Evolutionary conservation across 2,888 invertebrate genomes (phyloP).

Genomic region (Anoncus sp.): DNA sequence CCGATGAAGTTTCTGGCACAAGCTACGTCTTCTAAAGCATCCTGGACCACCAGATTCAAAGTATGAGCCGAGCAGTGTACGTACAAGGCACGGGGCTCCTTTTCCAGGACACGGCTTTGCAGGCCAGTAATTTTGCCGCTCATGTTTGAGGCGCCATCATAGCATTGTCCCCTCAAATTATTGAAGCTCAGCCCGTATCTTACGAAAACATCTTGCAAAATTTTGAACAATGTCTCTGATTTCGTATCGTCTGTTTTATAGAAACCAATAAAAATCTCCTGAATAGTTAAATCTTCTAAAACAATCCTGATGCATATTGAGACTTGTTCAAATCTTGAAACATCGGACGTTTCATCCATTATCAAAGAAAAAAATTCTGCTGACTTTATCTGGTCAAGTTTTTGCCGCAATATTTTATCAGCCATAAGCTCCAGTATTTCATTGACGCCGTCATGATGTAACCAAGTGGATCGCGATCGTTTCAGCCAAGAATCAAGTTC

Average conservation of each 20-base stretch:
- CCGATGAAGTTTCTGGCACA: constrained; percentile 50
- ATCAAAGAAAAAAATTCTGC: constrained; percentile 44
- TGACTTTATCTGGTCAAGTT: constrained; percentile 35
- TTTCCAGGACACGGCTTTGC: constrained; percentile 41
- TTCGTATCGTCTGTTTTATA: constrained; percentile 38
- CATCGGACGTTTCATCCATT: constrained; percentile 45
- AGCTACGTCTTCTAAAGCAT: constrained; percentile 45
- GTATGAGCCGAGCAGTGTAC: constrained; percentile 42
- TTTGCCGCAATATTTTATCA: constrained; percentile 30
- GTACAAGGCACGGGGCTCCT: constrained; percentile 36
- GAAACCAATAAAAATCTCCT: constrained; percentile 36
- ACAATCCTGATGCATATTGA: constrained; percentile 37
- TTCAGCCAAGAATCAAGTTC: constrained; percentile 59
- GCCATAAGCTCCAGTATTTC: constrained; percentile 57
- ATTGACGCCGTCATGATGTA: constrained; percentile 53
- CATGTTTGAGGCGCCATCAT: constrained; percentile 62
- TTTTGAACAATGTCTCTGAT: constrained; percentile 34
- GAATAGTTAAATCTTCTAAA: constrained; percentile 21
- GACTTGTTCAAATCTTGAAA: constrained; percentile 35
- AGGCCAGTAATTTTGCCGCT: constrained; percentile 58
- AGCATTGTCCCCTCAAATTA: constrained; percentile 61
- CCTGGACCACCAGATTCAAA: constrained; percentile 42
- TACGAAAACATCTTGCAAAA: constrained; percentile 22
- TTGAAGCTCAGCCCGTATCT: constrained; percentile 19
- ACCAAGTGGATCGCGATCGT: constrained; percentile 50